Evolutionary conservation across 2,113 vertebrate species (phyloP).

Genomic region (Tetrao urogallus): DNA sequence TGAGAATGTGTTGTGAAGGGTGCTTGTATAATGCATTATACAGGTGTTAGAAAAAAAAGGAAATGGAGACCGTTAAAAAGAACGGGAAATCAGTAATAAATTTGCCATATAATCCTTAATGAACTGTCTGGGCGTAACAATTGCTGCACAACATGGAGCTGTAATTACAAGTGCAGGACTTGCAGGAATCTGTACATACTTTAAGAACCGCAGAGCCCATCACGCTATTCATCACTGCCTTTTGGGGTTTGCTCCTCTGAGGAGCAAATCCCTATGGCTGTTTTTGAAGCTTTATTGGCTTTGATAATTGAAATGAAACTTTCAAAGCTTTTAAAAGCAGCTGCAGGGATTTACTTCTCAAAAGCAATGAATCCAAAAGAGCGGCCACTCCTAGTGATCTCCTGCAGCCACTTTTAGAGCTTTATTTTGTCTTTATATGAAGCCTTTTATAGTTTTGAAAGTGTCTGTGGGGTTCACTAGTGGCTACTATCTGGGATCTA

Average conservation of each 20-base stretch:
- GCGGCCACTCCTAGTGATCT: constrained; percentile 52
- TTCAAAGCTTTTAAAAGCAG: constrained; percentile 67
- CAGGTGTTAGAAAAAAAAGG: constrained; percentile 9
- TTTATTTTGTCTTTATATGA: constrained; percentile 63
- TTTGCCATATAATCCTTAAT: constrained; percentile 30
- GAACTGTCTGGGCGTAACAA: constrained; percentile 45
- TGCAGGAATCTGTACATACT: constrained; percentile 63
- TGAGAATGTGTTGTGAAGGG: neutral
- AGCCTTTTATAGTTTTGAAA: constrained; percentile 62
- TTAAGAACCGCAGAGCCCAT: constrained; percentile 54
- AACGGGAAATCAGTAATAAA: constrained; percentile 21
- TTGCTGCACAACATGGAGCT: constrained; percentile 32
- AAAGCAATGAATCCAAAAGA: constrained; percentile 67
- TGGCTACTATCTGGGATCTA: constrained; percentile 66
- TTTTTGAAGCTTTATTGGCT: constrained; percentile 71
- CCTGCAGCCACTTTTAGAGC: constrained; percentile 63
- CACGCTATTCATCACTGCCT: constrained; percentile 64
- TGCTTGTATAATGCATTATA: neutral
- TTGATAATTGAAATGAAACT: constrained; percentile 72
- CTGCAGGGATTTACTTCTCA: constrained; percentile 68
- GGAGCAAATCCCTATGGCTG: constrained; percentile 66
- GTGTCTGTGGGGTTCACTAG: constrained; percentile 58
- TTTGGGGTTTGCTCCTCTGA: constrained; percentile 67
- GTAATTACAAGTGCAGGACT: constrained; percentile 61
- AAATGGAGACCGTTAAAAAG: neutral